Percentiles rank a stretch among this genome's conserved stretches.
phyloP scores from a whole-genome alignment of 92 coral and sea anemone genomes.

The Muricea muricata region DNA sequence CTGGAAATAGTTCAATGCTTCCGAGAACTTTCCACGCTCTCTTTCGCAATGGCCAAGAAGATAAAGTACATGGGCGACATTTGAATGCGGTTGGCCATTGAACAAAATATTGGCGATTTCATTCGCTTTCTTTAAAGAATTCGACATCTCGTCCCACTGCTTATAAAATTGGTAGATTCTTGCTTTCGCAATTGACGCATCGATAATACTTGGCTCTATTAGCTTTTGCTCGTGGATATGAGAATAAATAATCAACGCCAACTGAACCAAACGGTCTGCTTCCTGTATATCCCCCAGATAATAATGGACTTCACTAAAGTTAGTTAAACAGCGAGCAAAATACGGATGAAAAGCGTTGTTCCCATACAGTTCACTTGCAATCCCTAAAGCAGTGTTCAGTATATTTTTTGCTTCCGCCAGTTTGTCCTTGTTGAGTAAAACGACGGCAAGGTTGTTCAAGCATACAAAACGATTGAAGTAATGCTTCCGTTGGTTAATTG shows the following conservation, averaged over 20 bases:
- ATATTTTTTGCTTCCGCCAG: conserved; percentile 24
- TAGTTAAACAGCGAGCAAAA: conserved; percentile 37
- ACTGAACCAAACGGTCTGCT: conserved; percentile 22
- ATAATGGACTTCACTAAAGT: conserved; percentile 20
- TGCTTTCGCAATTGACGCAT: conserved; percentile 24
- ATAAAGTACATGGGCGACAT: conserved; percentile 5
- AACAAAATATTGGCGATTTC: conserved; percentile 21
- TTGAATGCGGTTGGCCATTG: not conserved
- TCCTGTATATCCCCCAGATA: conserved; percentile 1
- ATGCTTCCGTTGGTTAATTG: conserved; percentile 1
- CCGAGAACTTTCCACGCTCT: conserved; percentile 16
- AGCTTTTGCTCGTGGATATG: not conserved
- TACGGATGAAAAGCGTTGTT: conserved; percentile 28
- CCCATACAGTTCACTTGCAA: conserved; percentile 40
- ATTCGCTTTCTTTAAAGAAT: conserved; percentile 8
- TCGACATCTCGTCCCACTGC: conserved; percentile 30
- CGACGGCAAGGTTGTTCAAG: conserved; percentile 40
- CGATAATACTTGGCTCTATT: conserved; percentile 29
- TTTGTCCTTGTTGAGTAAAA: conserved; percentile 13
- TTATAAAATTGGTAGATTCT: conserved; percentile 8
- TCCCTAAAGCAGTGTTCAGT: conserved; percentile 26
- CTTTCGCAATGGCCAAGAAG: conserved; percentile 20
- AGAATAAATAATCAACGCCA: conserved; percentile 14
- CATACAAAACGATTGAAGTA: not conserved
- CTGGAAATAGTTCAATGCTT: not conserved